Evolutionary conservation across 1,140 invertebrate genomes (phyloP), one percentile per base, ranked within the genome.

Genomic region (Penaeus chinensis): DNA sequence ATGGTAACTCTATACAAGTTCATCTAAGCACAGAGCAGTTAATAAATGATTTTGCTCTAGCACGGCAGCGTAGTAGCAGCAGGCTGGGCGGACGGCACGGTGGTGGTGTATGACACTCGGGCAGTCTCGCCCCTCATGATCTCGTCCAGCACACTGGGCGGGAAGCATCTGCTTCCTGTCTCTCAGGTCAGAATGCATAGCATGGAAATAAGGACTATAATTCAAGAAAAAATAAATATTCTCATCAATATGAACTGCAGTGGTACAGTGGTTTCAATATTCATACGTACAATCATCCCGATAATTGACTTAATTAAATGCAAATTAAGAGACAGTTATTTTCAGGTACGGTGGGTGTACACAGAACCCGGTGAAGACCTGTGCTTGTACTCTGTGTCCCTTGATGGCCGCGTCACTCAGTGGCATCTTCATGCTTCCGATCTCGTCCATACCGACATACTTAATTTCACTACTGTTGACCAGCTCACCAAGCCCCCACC

Each of bases 91-190:
- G 84, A 86, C n/a, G 84, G 84, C 10, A 60, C 63, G 11, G 84
- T 86, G 37, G 74, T 80, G 76, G 63, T 86, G 63, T 86, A 81
- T 47, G 84, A 86, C 54, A 62, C 63, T 19, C 24, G 84, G 47
- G 27, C 24, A 54, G 32, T 54, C n/a, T 13, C 32, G 10, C 65
- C 84, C 10, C 20, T 37, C 0, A 42, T 66, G 20, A 19, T 80
- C 42, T 47, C 47, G 2, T 66, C 63, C 84, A 60, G 63, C 84
- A 81, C 77, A 10, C 66, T 47, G 77, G 65, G 63, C 18, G 84
- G 84, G 54, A 85, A 85, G 76, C 84, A 85, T 27, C 84, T 85
- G n/a, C 84, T 85, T n/a, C 84, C 84, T 27, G 84, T 85, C 60
- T 61, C 54, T 19, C 71, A 85, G 84, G 84, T 85, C 54, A 54